Conservation (phyloP, 2,113 vertebrate species). For the Gopherus evgoodei region DNA sequence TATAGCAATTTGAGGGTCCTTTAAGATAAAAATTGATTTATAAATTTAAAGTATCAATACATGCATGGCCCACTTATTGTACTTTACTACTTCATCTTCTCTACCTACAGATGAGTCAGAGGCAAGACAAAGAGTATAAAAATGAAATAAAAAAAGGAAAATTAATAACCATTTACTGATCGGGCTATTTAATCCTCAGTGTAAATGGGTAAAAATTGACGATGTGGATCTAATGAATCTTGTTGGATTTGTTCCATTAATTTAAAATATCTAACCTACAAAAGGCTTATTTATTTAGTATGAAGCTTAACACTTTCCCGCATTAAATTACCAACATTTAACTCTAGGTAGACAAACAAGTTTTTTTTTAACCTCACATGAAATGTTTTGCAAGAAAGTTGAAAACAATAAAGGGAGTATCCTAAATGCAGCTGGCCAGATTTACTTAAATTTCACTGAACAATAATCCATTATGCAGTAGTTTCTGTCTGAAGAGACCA, state of each 20-base stretch:
- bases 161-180: constrained; percentile 7
- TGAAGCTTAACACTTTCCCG: constrained; percentile 30
- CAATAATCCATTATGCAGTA: not conserved
- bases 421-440: constrained; percentile 28
- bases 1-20: not conserved
- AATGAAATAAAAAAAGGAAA: not conserved
- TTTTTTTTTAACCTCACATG: constrained; percentile 43
- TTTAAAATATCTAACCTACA: constrained; percentile 38
- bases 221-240: not conserved
- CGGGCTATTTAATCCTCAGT: constrained; percentile 5
- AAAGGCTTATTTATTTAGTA: constrained; percentile 47
- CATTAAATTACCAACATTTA: constrained; percentile 48
- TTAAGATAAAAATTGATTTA: not conserved
- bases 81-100: not conserved
- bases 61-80: not conserved
- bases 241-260: constrained; percentile 12
- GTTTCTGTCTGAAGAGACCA: not conserved
- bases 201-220: not conserved
- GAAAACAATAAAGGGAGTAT: constrained; percentile 35
- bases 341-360: constrained; percentile 41
- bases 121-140: not conserved
- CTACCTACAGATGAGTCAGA: not conserved
- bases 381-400: constrained; percentile 22
- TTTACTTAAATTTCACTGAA: constrained; percentile 42
- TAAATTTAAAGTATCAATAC: not conserved